Conservation (phyloP, 2,888 invertebrate genomes). For the Epistrophella euchroma region DNA sequence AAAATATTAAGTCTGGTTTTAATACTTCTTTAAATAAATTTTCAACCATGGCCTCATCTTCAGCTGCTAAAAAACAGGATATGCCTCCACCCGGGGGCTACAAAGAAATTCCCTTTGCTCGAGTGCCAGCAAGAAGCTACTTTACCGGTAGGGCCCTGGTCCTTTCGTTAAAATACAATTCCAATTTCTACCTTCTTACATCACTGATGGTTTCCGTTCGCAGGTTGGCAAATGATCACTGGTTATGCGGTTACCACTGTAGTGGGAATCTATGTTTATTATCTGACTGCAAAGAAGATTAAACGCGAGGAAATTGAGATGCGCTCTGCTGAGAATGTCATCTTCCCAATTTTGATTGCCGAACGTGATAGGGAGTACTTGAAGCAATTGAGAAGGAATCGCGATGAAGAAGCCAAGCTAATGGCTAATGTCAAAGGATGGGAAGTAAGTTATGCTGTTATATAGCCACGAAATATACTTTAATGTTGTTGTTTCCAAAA, state of each 20-base stretch:
- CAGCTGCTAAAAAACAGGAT: constrained; percentile 89
- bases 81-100: constrained; percentile 97
- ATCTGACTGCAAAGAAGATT: constrained; percentile 85
- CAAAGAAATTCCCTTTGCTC: constrained; percentile 88
- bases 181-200: constrained; percentile 49
- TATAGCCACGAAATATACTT: no score
- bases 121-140: constrained; percentile 89
- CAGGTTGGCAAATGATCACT: constrained; percentile 87
- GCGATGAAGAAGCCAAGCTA: constrained; percentile 92
- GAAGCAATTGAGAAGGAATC: constrained; percentile 90
- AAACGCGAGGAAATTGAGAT: constrained; percentile 88
- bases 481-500: neutral
- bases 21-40: neutral
- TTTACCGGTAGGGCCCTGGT: constrained; percentile 86
- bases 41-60: constrained; percentile 77
- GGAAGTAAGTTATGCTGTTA: constrained; percentile 85
- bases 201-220: constrained; percentile 73
- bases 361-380: constrained; percentile 93
- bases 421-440: constrained; percentile 96
- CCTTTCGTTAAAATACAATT: neutral
- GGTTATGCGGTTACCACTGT: constrained; percentile 86
- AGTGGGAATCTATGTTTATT: constrained; percentile 86
- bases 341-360: constrained; percentile 91
- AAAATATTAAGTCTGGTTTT: neutral
- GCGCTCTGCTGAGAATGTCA: constrained; percentile 90